Conservation (phyloP, 23 tunicate species). For the Clavelina lepadiformis region DNA sequence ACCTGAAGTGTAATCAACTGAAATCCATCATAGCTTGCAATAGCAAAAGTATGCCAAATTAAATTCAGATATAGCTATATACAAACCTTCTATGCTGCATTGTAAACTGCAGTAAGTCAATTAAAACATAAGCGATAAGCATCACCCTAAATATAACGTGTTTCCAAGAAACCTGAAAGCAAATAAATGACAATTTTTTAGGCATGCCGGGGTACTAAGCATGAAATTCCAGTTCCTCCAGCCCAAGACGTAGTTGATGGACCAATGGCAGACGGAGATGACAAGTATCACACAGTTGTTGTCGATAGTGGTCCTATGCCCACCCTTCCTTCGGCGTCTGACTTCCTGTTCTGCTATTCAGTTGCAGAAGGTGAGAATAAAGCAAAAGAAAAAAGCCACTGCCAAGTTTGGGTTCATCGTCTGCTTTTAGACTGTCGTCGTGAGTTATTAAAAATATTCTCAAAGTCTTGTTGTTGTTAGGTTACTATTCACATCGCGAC, state of each 20-base stretch:
- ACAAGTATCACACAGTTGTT: neutral
- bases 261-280: conserved; percentile 1
- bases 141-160: no score
- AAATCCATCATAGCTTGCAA: no score
- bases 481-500: conserved; percentile 82
- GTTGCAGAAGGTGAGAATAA: conserved; percentile 63
- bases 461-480: conserved; percentile 15
- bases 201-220: conserved; percentile 78
- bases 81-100: no score
- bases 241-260: conserved; percentile 50
- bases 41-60: no score
- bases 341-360: conserved; percentile 84
- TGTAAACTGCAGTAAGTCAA: no score
- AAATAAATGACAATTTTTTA: no score
- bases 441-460: neutral
- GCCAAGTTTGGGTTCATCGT: neutral
- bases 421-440: neutral
- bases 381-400: neutral
- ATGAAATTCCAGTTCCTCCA: conserved; percentile 44
- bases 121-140: no score
- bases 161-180: no score
- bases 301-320: conserved; percentile 51
- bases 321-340: conserved; percentile 79
- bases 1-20: no score
- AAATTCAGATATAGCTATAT: no score